A percentile compares a stretch with the other conserved stretches of the same genome.
These are phyloP conservation scores for Dermochelys coriacea DNA, from an alignment of 2,797 vertebrate genomes.

Conservation along the genomic window DNA sequence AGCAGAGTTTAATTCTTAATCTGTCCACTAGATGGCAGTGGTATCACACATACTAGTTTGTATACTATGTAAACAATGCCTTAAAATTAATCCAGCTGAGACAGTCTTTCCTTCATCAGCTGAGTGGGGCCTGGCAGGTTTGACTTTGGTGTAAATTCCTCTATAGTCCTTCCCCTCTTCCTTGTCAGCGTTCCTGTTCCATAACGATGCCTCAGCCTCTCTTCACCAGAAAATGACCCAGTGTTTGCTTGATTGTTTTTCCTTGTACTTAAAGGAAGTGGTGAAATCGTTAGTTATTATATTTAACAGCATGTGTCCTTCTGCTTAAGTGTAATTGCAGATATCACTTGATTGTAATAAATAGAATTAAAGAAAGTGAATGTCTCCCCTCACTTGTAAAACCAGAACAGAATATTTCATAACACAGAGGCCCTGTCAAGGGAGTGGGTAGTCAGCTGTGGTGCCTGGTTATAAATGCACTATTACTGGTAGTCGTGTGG, in stretches of 20 bases:
- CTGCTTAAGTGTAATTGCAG: not conserved
- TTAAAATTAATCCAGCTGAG: not conserved
- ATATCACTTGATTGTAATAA: slow-evolving; percentile 37
- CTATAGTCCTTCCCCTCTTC: accelerated
- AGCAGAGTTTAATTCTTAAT: accelerated
- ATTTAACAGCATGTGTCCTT: not conserved
- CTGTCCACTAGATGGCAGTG: not conserved
- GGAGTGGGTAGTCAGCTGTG: not conserved
- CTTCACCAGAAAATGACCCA: not conserved
- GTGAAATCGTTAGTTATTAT: slow-evolving; percentile 39
- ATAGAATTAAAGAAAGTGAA: slow-evolving; percentile 19
- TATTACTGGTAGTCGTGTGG: not conserved
- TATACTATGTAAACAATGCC: not conserved
- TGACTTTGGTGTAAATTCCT: not conserved
- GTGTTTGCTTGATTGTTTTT: not conserved
- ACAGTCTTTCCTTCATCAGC: accelerated
- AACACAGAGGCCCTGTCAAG: not conserved
- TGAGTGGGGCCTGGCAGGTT: accelerated
- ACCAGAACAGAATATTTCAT: accelerated
- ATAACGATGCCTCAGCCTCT: not conserved
- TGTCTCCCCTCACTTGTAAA: not conserved
- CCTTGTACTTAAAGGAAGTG: not conserved
- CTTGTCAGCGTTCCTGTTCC: not conserved
- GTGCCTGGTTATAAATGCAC: not conserved
- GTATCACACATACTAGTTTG: accelerated